Conservation (phyloP, 2,113 vertebrate species). For the Microtus oregoni region DNA sequence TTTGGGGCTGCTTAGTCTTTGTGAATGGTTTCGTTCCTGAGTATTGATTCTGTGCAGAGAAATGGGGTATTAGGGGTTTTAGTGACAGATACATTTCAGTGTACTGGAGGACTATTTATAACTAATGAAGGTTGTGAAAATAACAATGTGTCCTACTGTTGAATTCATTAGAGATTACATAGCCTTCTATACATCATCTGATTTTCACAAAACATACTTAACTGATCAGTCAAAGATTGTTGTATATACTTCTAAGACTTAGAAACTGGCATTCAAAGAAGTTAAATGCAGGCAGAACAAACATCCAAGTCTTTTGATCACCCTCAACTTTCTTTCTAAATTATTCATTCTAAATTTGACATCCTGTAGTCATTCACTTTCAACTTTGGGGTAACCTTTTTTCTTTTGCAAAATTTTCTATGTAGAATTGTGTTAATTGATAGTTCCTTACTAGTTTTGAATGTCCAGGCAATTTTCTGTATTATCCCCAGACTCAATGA, state of each 20-base stretch:
- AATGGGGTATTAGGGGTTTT: neutral
- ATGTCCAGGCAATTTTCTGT: neutral
- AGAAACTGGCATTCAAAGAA: slow-evolving; percentile 44
- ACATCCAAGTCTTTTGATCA: slow-evolving; percentile 17
- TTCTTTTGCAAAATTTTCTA: slow-evolving; percentile 7
- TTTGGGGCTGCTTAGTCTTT: neutral
- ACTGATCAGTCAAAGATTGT: neutral
- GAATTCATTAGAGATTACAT: slow-evolving; percentile 10
- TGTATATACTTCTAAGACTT: slow-evolving; percentile 32
- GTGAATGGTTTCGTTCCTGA: neutral
- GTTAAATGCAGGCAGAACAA: slow-evolving; percentile 32
- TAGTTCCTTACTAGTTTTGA: slow-evolving; percentile 51
- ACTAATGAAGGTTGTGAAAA: neutral
- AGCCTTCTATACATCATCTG: neutral
- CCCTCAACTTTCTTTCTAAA: neutral
- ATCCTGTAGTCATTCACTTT: slow-evolving; percentile 43
- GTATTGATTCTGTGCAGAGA: neutral
- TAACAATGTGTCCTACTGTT: neutral
- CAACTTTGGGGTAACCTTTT: neutral
- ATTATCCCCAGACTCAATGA: neutral
- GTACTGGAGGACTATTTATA: neutral
- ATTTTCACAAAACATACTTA: slow-evolving; percentile 48
- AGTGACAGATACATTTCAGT: slow-evolving; percentile 11
- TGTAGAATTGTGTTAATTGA: slow-evolving; percentile 3
- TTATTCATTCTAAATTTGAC: slow-evolving; percentile 18